Evolutionary conservation across 2,113 vertebrate genomes (phyloP), one percentile per base, ranked within the genome.

Genomic region (Macquaria ambigua): DNA sequence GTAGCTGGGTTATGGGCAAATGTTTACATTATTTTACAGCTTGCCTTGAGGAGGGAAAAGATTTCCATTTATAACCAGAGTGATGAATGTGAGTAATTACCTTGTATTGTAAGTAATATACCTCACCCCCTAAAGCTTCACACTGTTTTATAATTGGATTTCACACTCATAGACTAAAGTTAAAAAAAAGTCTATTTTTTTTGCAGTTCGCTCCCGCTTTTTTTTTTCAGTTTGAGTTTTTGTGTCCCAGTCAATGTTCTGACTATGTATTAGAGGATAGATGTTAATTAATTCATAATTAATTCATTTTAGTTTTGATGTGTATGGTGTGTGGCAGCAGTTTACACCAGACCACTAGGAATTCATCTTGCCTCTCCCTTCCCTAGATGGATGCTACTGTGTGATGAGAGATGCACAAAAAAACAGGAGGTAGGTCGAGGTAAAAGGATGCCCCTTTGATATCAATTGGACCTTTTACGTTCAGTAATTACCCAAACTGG

Each of bases 21-120:
- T 94, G 90, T 94, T 94, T 92, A 92, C 91, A 90, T 93, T 92
- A 89, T 88, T 92, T 94, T 87, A 94, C 84, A 84, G 87, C 87
- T 90, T 61, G 89, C 88, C 92, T 92, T 85, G 81, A 89, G 90
- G 86, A 87, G 90, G 86, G 82, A 68, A 90, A 89, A 84, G 28
- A 73, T 91, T 93, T 92, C 91, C 90, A 93, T 85, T 89, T 87
- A 82, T 82, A 90, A 90, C 81, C 71, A 64, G 74, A 75, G 76
- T 92, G 92, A 93, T 92, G 74, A 84, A 94, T 94, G 85, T 87
- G 68, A 82, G 85, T 90, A 92, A 94, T 94, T 92, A 92, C 66
- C 75, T 68, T 84, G 85, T 89, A 90, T 87, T 88, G 78, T 90
- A 89, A 85, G 74, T 75, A 74, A 89, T 86, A 82, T 74, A 82